Conservation (phyloP, 2,113 vertebrate species). For the Tursiops truncatus region DNA sequence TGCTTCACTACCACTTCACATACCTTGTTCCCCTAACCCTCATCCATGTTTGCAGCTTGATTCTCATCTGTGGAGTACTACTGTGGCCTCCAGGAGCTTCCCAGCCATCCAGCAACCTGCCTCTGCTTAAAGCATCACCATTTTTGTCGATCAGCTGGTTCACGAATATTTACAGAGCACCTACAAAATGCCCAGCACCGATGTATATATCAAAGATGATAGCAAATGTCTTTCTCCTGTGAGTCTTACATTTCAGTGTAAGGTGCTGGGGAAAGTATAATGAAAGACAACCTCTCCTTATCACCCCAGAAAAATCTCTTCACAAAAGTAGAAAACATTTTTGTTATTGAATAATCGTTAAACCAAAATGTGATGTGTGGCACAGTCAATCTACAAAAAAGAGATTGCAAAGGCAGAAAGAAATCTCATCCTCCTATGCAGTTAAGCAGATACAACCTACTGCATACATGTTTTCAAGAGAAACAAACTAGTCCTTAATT, state of each 20-base stretch:
- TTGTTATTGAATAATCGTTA: neutral
- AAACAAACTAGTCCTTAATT: neutral
- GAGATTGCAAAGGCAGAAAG: neutral
- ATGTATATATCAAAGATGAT: neutral
- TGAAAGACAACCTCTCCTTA: neutral
- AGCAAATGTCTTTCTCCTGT: neutral
- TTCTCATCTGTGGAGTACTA: neutral
- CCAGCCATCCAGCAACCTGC: neutral
- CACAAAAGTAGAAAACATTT: neutral
- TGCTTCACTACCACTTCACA: neutral
- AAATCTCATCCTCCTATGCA: neutral
- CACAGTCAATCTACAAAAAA: neutral
- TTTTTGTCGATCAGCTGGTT: neutral
- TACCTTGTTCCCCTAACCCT: neutral
- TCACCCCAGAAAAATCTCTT: neutral
- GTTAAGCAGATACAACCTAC: neutral
- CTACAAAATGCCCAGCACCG: accelerated
- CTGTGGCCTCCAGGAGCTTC: neutral
- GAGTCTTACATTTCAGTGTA: neutral
- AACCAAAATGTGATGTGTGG: neutral
- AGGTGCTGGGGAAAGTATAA: neutral
- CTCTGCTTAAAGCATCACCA: neutral
- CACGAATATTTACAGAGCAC: neutral
- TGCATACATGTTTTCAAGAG: neutral
- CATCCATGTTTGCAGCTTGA: too few relatives aligned